Evolutionary conservation across 2,113 vertebrate genomes (phyloP).

Genomic region (Pteruthius melanotis): DNA sequence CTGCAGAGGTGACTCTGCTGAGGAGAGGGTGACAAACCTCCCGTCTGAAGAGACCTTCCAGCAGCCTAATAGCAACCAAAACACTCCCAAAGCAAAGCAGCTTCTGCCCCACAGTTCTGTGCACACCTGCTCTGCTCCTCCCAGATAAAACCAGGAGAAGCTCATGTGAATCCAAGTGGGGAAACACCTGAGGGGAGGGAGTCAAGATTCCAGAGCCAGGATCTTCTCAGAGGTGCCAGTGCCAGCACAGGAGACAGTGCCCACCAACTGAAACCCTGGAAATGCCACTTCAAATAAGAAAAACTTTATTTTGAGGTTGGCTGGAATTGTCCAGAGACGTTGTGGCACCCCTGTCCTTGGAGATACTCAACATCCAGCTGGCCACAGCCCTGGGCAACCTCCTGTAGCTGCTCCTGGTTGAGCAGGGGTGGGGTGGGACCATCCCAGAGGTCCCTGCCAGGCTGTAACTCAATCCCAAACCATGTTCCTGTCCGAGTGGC

Average conservation of each 20-base stretch:
- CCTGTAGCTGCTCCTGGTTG: neutral
- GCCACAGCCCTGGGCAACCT: accelerated
- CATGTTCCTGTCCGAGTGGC: accelerated
- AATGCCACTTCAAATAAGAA: neutral
- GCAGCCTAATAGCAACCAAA: accelerated
- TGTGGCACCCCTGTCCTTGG: neutral
- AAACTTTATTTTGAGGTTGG: neutral
- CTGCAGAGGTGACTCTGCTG: neutral
- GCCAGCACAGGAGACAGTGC: neutral
- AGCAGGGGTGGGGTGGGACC: neutral
- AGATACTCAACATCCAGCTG: neutral
- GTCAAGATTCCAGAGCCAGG: neutral
- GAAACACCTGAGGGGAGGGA: neutral
- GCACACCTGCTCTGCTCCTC: neutral
- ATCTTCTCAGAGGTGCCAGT: neutral
- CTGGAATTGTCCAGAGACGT: neutral
- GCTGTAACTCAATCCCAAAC: neutral
- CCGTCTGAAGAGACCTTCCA: neutral
- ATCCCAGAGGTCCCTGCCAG: neutral
- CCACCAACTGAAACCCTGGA: neutral
- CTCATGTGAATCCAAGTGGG: neutral
- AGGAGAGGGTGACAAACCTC: neutral
- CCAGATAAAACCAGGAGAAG: neutral
- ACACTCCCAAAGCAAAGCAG: neutral
- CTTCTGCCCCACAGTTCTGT: neutral